Percentiles rank a stretch among this genome's conserved stretches.
phyloP scores from a whole-genome alignment of 2,888 invertebrate species.

The Acanthoscelides obtectus region DNA sequence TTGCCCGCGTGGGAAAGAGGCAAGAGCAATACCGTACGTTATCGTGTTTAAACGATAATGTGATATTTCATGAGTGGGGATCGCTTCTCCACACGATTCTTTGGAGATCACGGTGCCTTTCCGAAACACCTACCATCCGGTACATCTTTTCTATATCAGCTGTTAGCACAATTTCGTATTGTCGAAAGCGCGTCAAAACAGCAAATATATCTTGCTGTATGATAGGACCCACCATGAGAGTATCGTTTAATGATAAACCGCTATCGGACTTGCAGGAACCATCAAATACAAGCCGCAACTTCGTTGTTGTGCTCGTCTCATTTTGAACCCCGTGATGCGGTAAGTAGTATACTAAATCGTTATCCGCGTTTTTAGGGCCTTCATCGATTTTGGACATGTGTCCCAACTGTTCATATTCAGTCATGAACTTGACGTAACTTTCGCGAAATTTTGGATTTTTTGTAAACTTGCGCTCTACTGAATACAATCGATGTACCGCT shows the following conservation, averaged over 20 bases:
- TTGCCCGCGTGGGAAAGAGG: slow-evolving; percentile 30
- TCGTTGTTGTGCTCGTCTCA: slow-evolving; percentile 25
- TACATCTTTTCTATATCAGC: slow-evolving; percentile 30
- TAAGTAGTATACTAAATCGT: slow-evolving; percentile 15
- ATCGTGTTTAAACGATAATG: slow-evolving; percentile 18
- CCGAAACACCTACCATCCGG: slow-evolving; percentile 20
- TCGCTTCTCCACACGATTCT: slow-evolving; percentile 22
- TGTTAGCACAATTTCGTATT: slow-evolving; percentile 19
- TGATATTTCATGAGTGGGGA: slow-evolving; percentile 8
- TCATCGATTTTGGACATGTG: slow-evolving; percentile 13
- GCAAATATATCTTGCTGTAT: slow-evolving; percentile 24
- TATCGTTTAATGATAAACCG: slow-evolving; percentile 24
- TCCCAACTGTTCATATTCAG: slow-evolving; percentile 16
- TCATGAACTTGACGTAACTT: slow-evolving; percentile 17
- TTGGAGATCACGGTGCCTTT: slow-evolving; percentile 18
- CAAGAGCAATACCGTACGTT: slow-evolving; percentile 20
- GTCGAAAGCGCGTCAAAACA: slow-evolving; percentile 24
- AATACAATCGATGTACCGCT: neutral
- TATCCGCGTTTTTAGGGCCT: neutral
- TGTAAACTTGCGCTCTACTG: neutral
- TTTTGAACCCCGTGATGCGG: slow-evolving; percentile 30
- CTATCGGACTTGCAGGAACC: slow-evolving; percentile 16
- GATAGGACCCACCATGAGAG: slow-evolving; percentile 18
- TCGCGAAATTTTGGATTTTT: neutral
- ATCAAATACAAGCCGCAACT: slow-evolving; percentile 29